Percentiles rank a stretch among this genome's conserved stretches.
phyloP scores from a whole-genome alignment of 2,113 vertebrate genomes.

The Lophius piscatorius region DNA sequence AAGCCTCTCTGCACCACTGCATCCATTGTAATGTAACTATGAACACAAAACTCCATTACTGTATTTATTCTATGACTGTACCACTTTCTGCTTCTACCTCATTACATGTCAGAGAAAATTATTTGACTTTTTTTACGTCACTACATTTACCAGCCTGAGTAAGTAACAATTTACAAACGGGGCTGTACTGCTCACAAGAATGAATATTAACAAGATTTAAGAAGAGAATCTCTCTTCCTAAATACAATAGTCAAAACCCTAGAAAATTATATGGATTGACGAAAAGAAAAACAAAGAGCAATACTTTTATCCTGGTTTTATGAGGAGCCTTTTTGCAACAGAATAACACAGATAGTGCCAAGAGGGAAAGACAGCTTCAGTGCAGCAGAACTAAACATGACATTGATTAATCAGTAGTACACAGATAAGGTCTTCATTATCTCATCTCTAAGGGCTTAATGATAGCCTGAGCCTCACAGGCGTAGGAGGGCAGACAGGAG shows the following conservation, averaged over 20 bases:
- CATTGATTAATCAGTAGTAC: slow-evolving; percentile 50
- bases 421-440: slow-evolving; percentile 34
- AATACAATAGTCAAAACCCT: neutral
- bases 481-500: slow-evolving; percentile 13
- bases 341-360: slow-evolving; percentile 11
- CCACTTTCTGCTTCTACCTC: too few relatives aligned
- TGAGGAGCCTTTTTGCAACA: slow-evolving; percentile 15
- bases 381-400: slow-evolving; percentile 21
- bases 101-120: too few relatives aligned
- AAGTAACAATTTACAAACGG: too few relatives aligned
- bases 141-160: too few relatives aligned
- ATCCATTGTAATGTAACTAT: too few relatives aligned
- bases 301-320: slow-evolving; percentile 29
- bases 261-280: neutral
- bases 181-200: slow-evolving; percentile 13
- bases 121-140: too few relatives aligned
- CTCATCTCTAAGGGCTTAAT: slow-evolving; percentile 32
- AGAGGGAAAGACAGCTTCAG: neutral
- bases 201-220: too few relatives aligned
- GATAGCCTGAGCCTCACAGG: slow-evolving; percentile 18
- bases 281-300: slow-evolving; percentile 1
- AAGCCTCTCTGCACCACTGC: neutral
- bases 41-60: too few relatives aligned
- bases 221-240: too few relatives aligned
- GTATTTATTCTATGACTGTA: too few relatives aligned